A percentile compares a stretch with the other conserved stretches of the same genome.
These are phyloP conservation scores for cat (Felis catus) DNA, from an alignment of 2,113 vertebrate genomes.

Conservation along the genomic window F.catus_Fca126_mat1.0 CM031414.1:83963001-83963500, in stretches of 20 bases:
- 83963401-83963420: background rate
- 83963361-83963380: background rate
- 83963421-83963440: background rate
- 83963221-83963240: background rate
- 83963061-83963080: background rate
- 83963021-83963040: background rate
- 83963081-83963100: background rate
- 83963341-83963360: background rate
- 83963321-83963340: constrained; percentile 6
- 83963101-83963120: constrained; percentile 21
- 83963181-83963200: constrained; percentile 6
- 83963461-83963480: background rate
- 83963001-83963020: background rate
- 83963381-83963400: background rate
- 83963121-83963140: constrained; percentile 33
- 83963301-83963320: background rate
- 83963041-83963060: background rate
- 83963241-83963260: background rate
- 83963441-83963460: background rate
- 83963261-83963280: background rate
- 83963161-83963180: constrained; percentile 4
- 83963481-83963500: background rate
- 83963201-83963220: background rate
- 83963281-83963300: background rate
- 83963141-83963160: constrained; percentile 4